These are phyloP conservation scores for Pempheris klunzingeri DNA, from an alignment of 2,797 vertebrate species.

Conservation along the genomic window DNA sequence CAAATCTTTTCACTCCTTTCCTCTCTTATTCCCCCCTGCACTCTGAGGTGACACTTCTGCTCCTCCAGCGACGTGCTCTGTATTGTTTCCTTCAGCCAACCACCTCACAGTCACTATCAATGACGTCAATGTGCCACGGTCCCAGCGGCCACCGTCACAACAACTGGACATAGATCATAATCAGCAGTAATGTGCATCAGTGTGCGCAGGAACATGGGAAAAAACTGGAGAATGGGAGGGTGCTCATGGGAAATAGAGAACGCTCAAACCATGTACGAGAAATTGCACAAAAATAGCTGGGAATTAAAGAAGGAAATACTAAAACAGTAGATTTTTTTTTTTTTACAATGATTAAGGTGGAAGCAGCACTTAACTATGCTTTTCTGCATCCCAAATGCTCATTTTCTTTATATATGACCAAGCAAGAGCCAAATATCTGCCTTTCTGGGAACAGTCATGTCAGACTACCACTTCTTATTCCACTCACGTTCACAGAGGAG, in stretches of 20 bases:
- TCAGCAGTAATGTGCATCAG: conserved; percentile 26
- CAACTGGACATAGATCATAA: conserved; percentile 57
- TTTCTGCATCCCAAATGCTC: not conserved
- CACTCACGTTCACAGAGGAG: conserved; percentile 52
- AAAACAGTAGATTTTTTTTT: not conserved
- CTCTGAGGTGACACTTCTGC: conserved; percentile 50
- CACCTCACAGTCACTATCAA: conserved; percentile 51
- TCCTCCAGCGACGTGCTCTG: conserved; percentile 48
- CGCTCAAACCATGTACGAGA: not conserved
- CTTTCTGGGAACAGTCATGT: conserved; percentile 28
- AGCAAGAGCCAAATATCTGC: conserved; percentile 30
- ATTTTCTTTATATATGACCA: conserved; percentile 15
- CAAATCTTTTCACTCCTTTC: conserved; percentile 24
- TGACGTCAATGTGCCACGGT: conserved; percentile 63
- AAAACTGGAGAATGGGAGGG: not conserved
- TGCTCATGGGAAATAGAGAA: too few relatives aligned
- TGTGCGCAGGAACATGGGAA: conserved; percentile 2
- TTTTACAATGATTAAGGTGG: not conserved
- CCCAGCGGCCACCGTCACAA: conserved; percentile 25
- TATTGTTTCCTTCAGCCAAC: conserved; percentile 62
- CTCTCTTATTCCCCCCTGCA: conserved; percentile 12
- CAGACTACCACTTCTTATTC: conserved; percentile 56
- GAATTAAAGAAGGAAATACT: not conserved
- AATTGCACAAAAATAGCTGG: not conserved
- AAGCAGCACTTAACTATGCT: too few relatives aligned